Evolutionary conservation across 2,113 vertebrate genomes (phyloP), one percentile per base, ranked within the genome.

Genomic region (Protobothrops mucrosquamatus): DNA sequence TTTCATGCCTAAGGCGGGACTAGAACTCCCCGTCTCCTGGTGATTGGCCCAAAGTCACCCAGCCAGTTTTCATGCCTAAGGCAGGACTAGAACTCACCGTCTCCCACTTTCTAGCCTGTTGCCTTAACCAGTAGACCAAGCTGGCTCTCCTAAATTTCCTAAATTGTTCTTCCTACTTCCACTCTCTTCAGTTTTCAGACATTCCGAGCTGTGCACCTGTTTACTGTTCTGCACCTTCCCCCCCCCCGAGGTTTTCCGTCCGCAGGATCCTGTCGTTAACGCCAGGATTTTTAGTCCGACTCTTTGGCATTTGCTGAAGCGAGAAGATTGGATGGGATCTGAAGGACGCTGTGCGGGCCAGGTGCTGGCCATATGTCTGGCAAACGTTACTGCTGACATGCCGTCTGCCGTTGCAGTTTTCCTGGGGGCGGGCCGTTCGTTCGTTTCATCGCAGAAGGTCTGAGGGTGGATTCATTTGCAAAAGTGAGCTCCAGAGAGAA

Each of bases 381-480:
- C 29, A 15, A 87, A 87, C 46, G n/a, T 29, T 61, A 69, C 57
- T 56, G 85, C 48, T 46, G 39, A 46, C 69, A 22, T 56, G n/a
- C 54, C 61, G 90, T 56, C 64, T 89, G 34, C 4, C 34, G 10
- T 46, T 54, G 29, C 55, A 46, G n/a, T 46, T 93, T n/a, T 86
- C 34, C 46, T 39, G 55, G 11, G 87, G 61, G 48, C 9, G 22
- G 12, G 14, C 15, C 56, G 56, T 20, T 46, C 34, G 86, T 26
- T 89, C 91, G 56, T 92, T 91, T 46, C 91, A 11, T 34, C 74
- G 86, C 69, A 93, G 87, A 88, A 69, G 55, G 48, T 86, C 90
- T 22, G 85, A 64, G 56, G 87, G 92, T 61, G 91, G n/a, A 39
- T 24, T 29, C 51, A 86, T 22, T 81, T 69, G 92, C 55, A 91